Base-by-base conservation (phyloP, 2,888 invertebrate species). In the Lasioglossum marginatum region DNA sequence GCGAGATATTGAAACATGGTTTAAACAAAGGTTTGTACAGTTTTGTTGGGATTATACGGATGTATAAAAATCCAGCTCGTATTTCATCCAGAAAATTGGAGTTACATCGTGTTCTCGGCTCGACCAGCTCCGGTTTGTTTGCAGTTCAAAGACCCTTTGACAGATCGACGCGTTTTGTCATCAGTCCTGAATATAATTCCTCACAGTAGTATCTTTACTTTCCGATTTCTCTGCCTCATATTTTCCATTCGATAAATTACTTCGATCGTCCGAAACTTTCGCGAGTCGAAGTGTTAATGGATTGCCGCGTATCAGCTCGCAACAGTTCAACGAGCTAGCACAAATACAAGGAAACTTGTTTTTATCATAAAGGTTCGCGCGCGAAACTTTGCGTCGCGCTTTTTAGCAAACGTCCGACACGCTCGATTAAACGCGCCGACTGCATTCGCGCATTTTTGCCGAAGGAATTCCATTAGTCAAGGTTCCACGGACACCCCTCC, bases 391-490 rank as follows among this genome's bases (percentile, higher is more conserved):
- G 57, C n/a, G 57, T 57, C 57, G n/a, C 57, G 57, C 4, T n/a
- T 57, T 57, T 57, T 57, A n/a, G n/a, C n/a, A 4, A 57, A n/a
- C 57, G 57, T n/a, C n/a, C 12, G n/a, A n/a, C 10, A 57, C n/a
- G 57, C 57, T 57, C 57, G 57, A 57, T 57, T 57, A n/a, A 57
- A 57, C 57, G 1, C 1, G 2, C 2, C 57, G n/a, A n/a, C n/a
- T 12, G 57, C 12, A 3, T 57, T n/a, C 57, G 12, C 57, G 57
- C n/a, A 12, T n/a, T 57, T 57, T 57, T 57, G 1, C 57, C n/a
- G 57, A n/a, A 12, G 57, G n/a, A n/a, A 57, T n/a, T n/a, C 57
- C 57, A 57, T 57, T 57, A 57, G 57, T 57, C 57, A 57, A 57
- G 57, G 57, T 57, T 57, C n/a, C 57, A n/a, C n/a, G n/a, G n/a